phyloP scores from a whole-genome alignment of 1,140 invertebrate genomes.

The Anastrepha obliqua region DNA sequence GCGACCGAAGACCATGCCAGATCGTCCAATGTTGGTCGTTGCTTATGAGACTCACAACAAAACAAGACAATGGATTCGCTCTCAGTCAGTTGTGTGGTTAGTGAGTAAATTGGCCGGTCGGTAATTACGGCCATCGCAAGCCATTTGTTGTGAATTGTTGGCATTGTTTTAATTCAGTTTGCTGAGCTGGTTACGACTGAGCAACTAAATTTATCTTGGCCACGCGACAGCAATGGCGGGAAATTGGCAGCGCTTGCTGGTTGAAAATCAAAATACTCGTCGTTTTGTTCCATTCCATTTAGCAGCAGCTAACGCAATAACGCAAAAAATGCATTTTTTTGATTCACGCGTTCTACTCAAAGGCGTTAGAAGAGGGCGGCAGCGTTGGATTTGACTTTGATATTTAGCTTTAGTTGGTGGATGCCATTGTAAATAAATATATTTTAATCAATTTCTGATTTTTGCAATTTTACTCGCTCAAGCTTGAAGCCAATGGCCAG shows the following conservation, averaged over 20 bases:
- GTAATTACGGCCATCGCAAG: not conserved
- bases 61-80: not conserved
- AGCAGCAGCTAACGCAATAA: too few relatives aligned
- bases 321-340: too few relatives aligned
- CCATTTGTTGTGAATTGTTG: not conserved
- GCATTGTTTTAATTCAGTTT: conserved; percentile 14
- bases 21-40: not conserved
- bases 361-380: not conserved
- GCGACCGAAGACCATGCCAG: not conserved
- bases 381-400: not conserved
- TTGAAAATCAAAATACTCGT: not conserved
- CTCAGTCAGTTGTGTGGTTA: not conserved
- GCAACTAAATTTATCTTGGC: not conserved
- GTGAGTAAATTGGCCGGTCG: not conserved
- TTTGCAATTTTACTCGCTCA: not conserved
- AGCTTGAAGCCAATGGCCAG: not conserved
- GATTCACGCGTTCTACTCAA: too few relatives aligned
- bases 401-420: not conserved
- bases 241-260: not conserved
- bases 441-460: not conserved
- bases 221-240: conserved; percentile 18
- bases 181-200: not conserved
- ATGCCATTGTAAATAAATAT: not conserved
- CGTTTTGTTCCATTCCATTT: too few relatives aligned
- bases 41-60: not conserved